Evolutionary conservation across 2,888 invertebrate species (phyloP), one percentile per base, ranked within the genome.

Genomic region (Fragum fragum): DNA sequence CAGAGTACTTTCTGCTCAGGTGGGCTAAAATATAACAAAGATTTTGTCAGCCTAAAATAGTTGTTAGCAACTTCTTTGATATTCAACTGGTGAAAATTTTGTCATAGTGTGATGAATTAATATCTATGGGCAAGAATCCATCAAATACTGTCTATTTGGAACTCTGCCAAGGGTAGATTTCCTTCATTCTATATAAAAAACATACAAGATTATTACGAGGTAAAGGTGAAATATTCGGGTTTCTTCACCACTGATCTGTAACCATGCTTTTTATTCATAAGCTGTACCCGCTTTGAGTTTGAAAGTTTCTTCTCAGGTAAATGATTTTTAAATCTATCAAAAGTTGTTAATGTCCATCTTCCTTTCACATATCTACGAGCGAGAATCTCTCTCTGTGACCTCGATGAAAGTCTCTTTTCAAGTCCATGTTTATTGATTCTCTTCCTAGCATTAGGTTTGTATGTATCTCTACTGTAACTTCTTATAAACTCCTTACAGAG

Each of bases 401-500:
- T 71, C 7, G 85, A 79, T 28, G 71, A 71, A 2, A 92, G 81
- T 61, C 88, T 78, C 39, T 79, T 86, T 68, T 92, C 90, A 3
- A 91, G 81, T 47, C 91, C 90, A 85, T 90, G 87, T 81, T 91
- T 92, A 68, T 88, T 89, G 39, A 90, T 89, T 11, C 92, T 78
- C 68, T 90, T 90, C 84, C 88, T 83, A 7, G 89, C 88, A 85
- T 89, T 92, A 3, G 86, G 87, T 68, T 78, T 72, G 74, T 90
- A 90, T 72, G 83, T 68, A 6, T 36, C 29, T 32, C 76, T 69
- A 16, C 73, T 36, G 2, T 66, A 70, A 55, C 73, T 76, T 32
- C 87, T 32, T 28, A 68, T 36, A 55, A 23, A 52, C 2, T 68
- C 61, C 29, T 23, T 23, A 36, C 16, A 28, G 1, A n/a, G 14